phyloP scores from a whole-genome alignment of 2,797 vertebrate species.

The Enteromius unitaeniatus region DNA sequence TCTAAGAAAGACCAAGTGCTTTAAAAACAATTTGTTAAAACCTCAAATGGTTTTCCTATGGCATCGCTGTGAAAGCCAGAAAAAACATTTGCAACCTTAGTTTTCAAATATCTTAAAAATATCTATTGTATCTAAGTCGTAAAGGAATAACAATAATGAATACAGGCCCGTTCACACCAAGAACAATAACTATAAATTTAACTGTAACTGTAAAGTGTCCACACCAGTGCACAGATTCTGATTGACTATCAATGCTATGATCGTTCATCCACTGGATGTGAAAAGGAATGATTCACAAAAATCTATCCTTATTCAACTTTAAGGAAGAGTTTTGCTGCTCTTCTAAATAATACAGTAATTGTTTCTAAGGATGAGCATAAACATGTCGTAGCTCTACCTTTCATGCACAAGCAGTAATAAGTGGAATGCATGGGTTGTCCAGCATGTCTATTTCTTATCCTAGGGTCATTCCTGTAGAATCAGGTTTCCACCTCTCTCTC shows the following conservation, averaged over 20 bases:
- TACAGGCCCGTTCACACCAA: background rate
- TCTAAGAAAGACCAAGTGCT: background rate
- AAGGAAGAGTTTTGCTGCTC: background rate
- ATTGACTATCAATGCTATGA: background rate
- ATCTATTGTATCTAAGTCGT: no score
- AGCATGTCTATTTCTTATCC: constrained; percentile 74
- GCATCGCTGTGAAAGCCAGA: background rate
- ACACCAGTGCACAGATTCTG: background rate
- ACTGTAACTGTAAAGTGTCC: background rate
- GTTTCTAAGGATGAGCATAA: background rate
- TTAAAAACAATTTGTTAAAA: background rate
- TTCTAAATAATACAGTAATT: background rate
- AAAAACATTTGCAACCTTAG: no score
- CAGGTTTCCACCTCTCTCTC: constrained; percentile 63
- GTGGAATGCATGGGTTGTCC: constrained; percentile 68
- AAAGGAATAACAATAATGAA: background rate
- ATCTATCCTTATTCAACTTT: background rate
- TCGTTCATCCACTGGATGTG: background rate
- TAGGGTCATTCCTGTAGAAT: constrained; percentile 62
- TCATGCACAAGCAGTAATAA: constrained; percentile 36
- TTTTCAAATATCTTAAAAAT: no score
- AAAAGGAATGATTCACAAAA: background rate
- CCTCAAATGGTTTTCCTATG: background rate
- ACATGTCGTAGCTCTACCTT: background rate
- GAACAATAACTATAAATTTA: background rate